Conservation (phyloP, 2,113 vertebrate genomes). For the Elgaria multicarinata region DNA sequence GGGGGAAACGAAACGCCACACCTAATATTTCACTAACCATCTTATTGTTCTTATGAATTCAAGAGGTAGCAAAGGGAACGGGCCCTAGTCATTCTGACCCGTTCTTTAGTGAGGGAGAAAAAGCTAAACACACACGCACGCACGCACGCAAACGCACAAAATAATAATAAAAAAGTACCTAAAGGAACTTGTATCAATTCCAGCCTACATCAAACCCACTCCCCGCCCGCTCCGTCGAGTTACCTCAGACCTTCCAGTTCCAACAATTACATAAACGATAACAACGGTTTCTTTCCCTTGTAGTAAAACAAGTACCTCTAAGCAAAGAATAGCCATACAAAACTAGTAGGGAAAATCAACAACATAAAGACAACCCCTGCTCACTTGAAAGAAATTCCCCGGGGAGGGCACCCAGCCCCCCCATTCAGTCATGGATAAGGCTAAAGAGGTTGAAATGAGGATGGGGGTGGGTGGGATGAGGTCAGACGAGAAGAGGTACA, state of each 20-base stretch:
- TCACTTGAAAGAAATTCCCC: conserved; percentile 71
- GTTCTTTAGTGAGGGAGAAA: conserved; percentile 80
- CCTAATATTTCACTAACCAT: conserved; percentile 84
- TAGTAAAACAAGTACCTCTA: conserved; percentile 91
- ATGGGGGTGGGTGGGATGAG: not conserved
- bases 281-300: conserved; percentile 80
- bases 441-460: conserved; percentile 53
- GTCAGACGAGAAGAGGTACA: not conserved
- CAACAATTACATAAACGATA: conserved; percentile 90
- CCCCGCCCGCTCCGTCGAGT: conserved; percentile 71
- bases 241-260: conserved; percentile 88
- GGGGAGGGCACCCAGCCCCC: conserved; percentile 55
- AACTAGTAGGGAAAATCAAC: conserved; percentile 66
- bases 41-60: conserved; percentile 87
- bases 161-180: conserved; percentile 81
- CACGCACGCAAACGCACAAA: conserved; percentile 47
- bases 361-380: conserved; percentile 74
- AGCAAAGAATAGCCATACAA: conserved; percentile 78
- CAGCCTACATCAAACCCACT: conserved; percentile 79
- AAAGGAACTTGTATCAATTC: conserved; percentile 78
- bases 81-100: conserved; percentile 79
- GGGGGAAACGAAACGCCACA: conserved; percentile 39
- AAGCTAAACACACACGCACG: conserved; percentile 83
- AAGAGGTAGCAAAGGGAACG: conserved; percentile 94
- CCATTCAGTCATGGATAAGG: conserved; percentile 77